Base-by-base conservation (phyloP, 2,797 vertebrate genomes). In the Rhabdomys pumilio region DNA sequence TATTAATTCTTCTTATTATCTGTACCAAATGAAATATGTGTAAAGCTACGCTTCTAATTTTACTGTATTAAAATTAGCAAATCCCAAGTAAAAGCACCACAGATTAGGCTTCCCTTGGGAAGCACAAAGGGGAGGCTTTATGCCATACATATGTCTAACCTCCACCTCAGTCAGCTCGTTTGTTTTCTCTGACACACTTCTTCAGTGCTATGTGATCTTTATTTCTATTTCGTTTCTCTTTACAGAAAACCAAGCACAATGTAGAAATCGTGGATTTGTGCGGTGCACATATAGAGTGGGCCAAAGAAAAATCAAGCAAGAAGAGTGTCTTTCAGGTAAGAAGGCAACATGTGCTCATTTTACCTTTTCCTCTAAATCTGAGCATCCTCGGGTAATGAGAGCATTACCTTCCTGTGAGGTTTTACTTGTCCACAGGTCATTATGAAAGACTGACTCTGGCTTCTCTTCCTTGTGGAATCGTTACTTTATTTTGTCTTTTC, bases 321-420 rank as follows among this genome's bases (percentile, higher is more conserved):
- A 99, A 99, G 98, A 99, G 99, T 14, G 99, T 99, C 81, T 98
- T 99, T 97, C 99, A 99, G 99, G 99, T 99, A 99, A 98, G 98
- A 97, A 61, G 85, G 77, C 47, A 94, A 50, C 14, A 29, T 53
- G 88, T 88, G 80, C 91, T 93, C 90, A 96, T 79, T 38, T 63
- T 98, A 90, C 98, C 95, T 31, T 90, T 92, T 44, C 26, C 2
- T 96, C 92, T 89, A 57, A 96, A 96, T 63, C 59, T 80, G 94
- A 92, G 47, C 50, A 96, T 81, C 96, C 72, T 63, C 80, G 76
- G 76, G 59, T 94, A 90, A 92, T 95, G 84, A 93, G 97, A 97
- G 72, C 73, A 53, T 65, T 96, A 96, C 82, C 57, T 94, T 97
- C 34, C 73, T 77, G 57, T 80, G 20, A 82, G 90, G 15, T 79